These are phyloP conservation scores for Etheostoma spectabile DNA, from an alignment of 2,113 vertebrate genomes.

Conservation along the genomic window DNA sequence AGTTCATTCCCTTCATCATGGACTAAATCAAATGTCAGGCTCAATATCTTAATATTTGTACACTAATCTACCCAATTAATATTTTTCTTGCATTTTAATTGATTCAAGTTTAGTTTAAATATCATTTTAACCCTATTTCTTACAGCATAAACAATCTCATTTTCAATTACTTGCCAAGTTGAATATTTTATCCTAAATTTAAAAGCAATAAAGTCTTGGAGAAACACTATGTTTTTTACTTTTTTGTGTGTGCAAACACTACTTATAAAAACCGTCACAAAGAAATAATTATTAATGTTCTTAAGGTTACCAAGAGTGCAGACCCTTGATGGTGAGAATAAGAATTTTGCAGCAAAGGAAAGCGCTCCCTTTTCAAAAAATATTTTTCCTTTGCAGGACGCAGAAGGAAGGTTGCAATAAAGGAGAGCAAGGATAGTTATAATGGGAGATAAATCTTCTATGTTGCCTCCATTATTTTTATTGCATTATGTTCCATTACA, in stretches of 20 bases:
- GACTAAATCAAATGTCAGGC: slow-evolving; percentile 29
- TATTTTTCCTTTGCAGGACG: slow-evolving; percentile 17
- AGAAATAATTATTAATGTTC: background rate
- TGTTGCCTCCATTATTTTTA: slow-evolving; percentile 67
- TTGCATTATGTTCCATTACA: slow-evolving; percentile 73
- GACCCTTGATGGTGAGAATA: background rate
- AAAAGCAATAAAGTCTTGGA: background rate
- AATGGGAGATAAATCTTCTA: slow-evolving; percentile 72
- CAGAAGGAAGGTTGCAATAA: slow-evolving; percentile 64
- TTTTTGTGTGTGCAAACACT: background rate
- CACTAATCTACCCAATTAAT: background rate
- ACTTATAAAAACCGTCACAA: background rate
- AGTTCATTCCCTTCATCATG: slow-evolving; percentile 43
- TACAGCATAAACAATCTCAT: background rate
- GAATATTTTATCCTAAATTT: background rate
- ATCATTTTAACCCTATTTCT: background rate
- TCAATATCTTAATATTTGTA: slow-evolving; percentile 16
- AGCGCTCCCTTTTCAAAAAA: slow-evolving; percentile 5
- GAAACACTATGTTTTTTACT: background rate
- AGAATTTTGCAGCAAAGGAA: background rate
- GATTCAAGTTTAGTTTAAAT: slow-evolving; percentile 6
- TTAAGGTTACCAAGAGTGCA: background rate
- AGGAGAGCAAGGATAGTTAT: slow-evolving; percentile 49
- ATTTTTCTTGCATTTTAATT: background rate
- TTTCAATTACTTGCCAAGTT: background rate